Percentiles rank a stretch among this genome's conserved stretches.
Conservation (phyloP, 1,140 invertebrate species). For the Drosophila parvula region DNA sequence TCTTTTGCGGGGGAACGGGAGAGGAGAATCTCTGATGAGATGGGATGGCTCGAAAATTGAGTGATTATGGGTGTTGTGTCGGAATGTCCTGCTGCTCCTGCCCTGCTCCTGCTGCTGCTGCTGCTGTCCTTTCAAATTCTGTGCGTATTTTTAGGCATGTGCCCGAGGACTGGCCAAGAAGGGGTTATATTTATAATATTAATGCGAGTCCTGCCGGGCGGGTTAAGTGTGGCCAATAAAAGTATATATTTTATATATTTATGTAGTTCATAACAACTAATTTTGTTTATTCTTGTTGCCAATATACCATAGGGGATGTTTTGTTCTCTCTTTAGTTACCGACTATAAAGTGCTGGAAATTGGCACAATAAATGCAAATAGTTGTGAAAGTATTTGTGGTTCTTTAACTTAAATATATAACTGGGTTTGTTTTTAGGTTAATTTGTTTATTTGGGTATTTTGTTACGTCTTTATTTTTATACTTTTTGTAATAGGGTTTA, state of each 20-base stretch:
- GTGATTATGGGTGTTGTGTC: conserved; percentile 47
- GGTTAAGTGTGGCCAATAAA: conserved; percentile 2
- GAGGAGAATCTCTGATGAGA: conserved; percentile 31
- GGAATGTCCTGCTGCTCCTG: conserved; percentile 24
- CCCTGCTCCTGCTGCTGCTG: no score
- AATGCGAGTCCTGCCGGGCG: background rate
- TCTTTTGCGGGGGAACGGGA: background rate
- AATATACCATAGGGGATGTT: background rate
- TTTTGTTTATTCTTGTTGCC: background rate
- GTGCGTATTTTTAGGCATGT: conserved; percentile 6
- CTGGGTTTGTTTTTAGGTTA: background rate
- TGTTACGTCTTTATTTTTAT: no score
- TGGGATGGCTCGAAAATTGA: conserved; percentile 35
- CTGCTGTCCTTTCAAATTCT: background rate
- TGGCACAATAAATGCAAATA: no score
- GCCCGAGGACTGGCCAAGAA: background rate
- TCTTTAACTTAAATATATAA: no score
- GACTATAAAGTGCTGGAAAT: background rate
- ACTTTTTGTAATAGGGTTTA: no score
- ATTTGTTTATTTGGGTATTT: no score
- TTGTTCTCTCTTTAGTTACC: background rate
- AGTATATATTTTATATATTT: conserved; percentile 1
- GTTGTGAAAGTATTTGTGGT: background rate
- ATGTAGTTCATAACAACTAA: conserved; percentile 6
- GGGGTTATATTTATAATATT: conserved; percentile 14